Percentiles rank a stretch among this genome's conserved stretches.
Conservation (phyloP, 2,797 vertebrate genomes). For the Gadopsis bispinosus region DNA sequence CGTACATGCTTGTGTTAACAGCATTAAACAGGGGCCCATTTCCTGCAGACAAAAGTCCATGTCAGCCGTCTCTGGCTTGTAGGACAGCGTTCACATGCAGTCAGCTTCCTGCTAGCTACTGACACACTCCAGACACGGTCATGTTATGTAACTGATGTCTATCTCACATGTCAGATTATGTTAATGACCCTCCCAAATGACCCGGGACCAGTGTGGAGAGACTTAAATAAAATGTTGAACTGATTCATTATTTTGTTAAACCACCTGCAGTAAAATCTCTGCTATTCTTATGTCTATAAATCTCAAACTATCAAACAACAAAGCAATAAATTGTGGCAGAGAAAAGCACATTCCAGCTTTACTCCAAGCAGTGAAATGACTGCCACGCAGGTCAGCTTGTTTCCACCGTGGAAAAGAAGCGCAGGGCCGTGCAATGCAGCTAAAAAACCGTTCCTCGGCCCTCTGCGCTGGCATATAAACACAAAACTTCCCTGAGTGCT, state of each 20-base stretch:
- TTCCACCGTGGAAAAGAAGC: conserved; percentile 36
- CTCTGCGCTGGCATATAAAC: conserved; percentile 73
- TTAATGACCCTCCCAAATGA: conserved; percentile 36
- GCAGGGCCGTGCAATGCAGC: background rate
- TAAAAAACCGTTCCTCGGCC: conserved; percentile 39
- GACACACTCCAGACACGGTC: conserved; percentile 54
- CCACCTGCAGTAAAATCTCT: conserved; percentile 28
- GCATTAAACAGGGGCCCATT: conserved; percentile 80
- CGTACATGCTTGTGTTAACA: conserved; percentile 81
- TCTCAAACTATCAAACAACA: conserved; percentile 21
- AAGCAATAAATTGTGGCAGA: conserved; percentile 19
- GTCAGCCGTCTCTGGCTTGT: conserved; percentile 49
- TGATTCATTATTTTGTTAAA: conserved; percentile 46
- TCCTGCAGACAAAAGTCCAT: conserved; percentile 73
- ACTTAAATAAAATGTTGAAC: conserved; percentile 33
- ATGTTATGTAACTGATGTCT: conserved; percentile 44
- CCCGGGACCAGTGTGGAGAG: background rate
- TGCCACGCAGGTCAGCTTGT: conserved; percentile 37
- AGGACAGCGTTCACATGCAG: conserved; percentile 52
- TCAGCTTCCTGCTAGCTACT: conserved; percentile 36
- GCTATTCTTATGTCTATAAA: conserved; percentile 14
- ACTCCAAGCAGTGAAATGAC: conserved; percentile 26
- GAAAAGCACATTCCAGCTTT: conserved; percentile 30
- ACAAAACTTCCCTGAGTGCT: conserved; percentile 67
- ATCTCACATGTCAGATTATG: conserved; percentile 42